phyloP scores from a whole-genome alignment of 2,888 invertebrate genomes.

The Idaea biselata region DNA sequence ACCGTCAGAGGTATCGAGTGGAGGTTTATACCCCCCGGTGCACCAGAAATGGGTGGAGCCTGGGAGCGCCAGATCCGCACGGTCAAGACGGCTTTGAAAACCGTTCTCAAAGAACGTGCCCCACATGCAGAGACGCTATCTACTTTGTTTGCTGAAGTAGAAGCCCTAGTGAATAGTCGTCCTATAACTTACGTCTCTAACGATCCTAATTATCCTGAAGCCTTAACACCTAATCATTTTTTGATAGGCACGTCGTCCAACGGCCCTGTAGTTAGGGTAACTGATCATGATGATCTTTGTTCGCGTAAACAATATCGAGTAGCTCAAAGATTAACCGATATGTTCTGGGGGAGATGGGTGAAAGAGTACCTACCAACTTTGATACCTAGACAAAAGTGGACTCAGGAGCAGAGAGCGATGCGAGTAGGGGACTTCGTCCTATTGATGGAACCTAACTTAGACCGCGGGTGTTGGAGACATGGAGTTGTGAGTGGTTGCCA shows the following conservation, averaged over 20 bases:
- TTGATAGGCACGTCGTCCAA: conserved; percentile 15
- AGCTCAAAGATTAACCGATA: conserved; percentile 20
- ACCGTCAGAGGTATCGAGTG: conserved; percentile 1
- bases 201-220: conserved; percentile 11
- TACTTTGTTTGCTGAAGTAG: no score
- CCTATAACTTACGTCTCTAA: conserved; percentile 16
- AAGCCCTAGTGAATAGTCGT: conserved; percentile 16
- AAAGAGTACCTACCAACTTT: conserved; percentile 3
- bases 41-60: conserved; percentile 3
- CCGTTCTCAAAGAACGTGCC: no score
- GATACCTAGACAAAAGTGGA: conserved; percentile 6
- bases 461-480: neutral
- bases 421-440: neutral
- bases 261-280: conserved; percentile 12
- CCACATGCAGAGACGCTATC: no score
- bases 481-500: neutral
- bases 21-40: conserved; percentile 10
- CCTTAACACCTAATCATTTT: conserved; percentile 23
- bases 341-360: conserved; percentile 25
- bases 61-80: conserved; percentile 11
- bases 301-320: conserved; percentile 12
- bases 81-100: conserved; percentile 9
- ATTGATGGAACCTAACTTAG: conserved; percentile 13
- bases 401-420: neutral
- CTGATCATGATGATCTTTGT: conserved; percentile 12